Percentiles rank a stretch among this genome's conserved stretches.
Conservation (phyloP, 2,797 vertebrate genomes). For the Phrynocephalus guinanensis region DNA sequence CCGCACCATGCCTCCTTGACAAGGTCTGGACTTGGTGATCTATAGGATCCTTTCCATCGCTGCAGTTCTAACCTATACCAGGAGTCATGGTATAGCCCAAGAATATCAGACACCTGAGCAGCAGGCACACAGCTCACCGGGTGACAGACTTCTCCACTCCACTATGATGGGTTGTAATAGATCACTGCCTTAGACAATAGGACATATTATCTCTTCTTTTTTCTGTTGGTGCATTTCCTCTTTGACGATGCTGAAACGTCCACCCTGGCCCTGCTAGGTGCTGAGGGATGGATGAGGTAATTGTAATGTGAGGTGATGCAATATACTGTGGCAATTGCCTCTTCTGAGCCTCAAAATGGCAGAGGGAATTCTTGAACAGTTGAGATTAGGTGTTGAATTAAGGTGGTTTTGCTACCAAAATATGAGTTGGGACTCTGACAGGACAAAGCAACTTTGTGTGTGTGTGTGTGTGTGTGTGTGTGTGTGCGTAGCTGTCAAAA, state of each 20-base stretch:
- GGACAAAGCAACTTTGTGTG: conserved; percentile 12
- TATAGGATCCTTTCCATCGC: no score
- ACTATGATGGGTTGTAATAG: no score
- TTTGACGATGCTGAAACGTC: background rate
- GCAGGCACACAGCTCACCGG: background rate
- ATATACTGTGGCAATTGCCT: background rate
- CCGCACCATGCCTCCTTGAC: no score
- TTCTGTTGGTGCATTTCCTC: background rate
- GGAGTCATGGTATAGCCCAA: background rate
- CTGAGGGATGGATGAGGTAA: background rate
- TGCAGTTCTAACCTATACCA: background rate
- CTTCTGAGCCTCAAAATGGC: background rate
- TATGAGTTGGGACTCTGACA: background rate
- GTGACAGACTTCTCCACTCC: background rate
- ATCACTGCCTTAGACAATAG: background rate
- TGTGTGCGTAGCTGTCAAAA: background rate
- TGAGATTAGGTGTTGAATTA: background rate
- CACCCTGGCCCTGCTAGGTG: background rate
- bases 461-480: background rate
- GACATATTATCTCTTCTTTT: background rate
- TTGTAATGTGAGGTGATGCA: background rate
- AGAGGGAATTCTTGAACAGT: background rate
- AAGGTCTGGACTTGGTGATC: no score
- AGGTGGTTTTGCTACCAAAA: background rate
- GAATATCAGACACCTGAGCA: background rate